Evolutionary conservation across 2,888 invertebrate genomes (phyloP).

Genomic region (Phortica magna): DNA sequence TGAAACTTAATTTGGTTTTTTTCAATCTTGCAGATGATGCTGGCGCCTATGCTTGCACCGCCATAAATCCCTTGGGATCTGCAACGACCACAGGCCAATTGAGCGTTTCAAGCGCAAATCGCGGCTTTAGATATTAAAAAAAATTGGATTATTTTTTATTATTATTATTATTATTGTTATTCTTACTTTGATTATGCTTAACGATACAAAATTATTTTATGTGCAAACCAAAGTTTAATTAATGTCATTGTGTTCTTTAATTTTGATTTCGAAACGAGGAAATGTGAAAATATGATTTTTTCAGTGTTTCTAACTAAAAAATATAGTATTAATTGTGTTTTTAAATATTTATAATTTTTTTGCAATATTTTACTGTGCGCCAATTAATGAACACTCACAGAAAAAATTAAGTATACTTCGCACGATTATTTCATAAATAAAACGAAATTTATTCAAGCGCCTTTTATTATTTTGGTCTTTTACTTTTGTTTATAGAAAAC

Average conservation of each 20-base stretch:
- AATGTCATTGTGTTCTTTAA: neutral
- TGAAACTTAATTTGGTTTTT: constrained; percentile 29
- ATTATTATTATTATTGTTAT: constrained; percentile 54
- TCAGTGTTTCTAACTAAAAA: constrained; percentile 29
- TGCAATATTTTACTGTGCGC: neutral
- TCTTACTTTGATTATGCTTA: constrained; percentile 48
- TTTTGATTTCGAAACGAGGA: neutral
- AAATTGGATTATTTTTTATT: constrained; percentile 37
- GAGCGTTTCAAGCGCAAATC: constrained; percentile 85
- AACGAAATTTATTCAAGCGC: neutral
- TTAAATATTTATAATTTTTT: constrained; percentile 52
- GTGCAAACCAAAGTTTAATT: neutral
- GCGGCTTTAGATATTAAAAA: constrained; percentile 76
- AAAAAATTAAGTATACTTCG: neutral
- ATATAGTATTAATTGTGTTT: constrained; percentile 76
- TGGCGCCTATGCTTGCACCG: constrained; percentile 87
- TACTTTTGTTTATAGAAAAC: neutral
- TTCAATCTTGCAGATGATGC: constrained; percentile 83
- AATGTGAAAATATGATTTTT: constrained; percentile 1
- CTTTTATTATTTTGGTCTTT: constrained; percentile 11
- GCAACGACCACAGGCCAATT: constrained; percentile 83
- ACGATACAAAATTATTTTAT: constrained; percentile 44
- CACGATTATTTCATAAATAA: constrained; percentile 30
- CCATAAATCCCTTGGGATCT: constrained; percentile 84
- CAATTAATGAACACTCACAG: constrained; percentile 32